These are phyloP conservation scores for Phyllostomus discolor DNA, from an alignment of 2,113 vertebrate genomes.

Conservation along the genomic window DNA sequence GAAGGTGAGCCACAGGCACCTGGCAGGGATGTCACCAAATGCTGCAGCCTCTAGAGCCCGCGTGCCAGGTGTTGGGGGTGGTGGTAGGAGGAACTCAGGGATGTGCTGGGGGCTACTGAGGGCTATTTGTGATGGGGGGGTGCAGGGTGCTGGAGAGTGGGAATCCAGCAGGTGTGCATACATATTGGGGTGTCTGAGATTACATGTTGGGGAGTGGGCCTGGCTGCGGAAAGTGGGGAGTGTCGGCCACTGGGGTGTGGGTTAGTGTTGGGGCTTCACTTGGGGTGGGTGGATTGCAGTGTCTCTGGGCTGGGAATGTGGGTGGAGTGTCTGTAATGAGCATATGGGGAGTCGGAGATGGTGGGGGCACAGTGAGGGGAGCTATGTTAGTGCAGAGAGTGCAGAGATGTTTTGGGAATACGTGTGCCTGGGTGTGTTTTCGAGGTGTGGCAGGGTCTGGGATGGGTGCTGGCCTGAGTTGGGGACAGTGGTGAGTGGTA, in stretches of 20 bases:
- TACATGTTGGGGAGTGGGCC: neutral
- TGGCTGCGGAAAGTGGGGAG: neutral
- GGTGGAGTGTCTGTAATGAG: constrained; percentile 38
- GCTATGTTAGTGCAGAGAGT: neutral
- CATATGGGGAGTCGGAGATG: constrained; percentile 36
- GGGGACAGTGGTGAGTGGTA: neutral
- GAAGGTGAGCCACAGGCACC: neutral
- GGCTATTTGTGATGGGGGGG: neutral
- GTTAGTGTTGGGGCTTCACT: neutral
- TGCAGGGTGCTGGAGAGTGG: neutral
- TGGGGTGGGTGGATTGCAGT: neutral
- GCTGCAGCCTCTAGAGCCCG: constrained; percentile 21
- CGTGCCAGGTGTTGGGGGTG: constrained; percentile 42
- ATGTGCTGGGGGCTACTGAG: neutral
- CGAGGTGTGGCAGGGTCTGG: constrained; percentile 43
- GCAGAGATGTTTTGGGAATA: neutral
- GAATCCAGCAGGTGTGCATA: constrained; percentile 26
- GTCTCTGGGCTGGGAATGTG: constrained; percentile 3
- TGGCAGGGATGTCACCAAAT: constrained; percentile 36
- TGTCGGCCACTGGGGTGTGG: neutral
- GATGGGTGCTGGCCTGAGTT: constrained; percentile 19
- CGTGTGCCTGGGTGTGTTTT: constrained; percentile 35
- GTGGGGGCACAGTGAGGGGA: neutral
- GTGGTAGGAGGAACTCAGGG: neutral
- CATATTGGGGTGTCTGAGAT: neutral